Conservation (phyloP, 2,797 vertebrate genomes). For the Chaetodon trifasciatus region DNA sequence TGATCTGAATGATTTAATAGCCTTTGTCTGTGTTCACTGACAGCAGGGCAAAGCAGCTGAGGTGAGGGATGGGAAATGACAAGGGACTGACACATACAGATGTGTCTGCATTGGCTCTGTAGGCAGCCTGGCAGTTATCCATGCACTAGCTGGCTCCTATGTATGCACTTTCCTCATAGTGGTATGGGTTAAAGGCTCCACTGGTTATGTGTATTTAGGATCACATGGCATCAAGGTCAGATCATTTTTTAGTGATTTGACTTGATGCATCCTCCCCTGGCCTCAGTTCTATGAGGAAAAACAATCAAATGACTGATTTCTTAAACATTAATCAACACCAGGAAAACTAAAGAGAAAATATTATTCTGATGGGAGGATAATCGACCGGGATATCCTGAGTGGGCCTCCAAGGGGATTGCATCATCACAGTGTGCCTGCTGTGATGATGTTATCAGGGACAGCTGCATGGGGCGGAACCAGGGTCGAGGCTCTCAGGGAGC, state of each 20-base stretch:
- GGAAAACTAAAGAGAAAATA: constrained; percentile 56
- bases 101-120: neutral
- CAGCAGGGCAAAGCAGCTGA: neutral
- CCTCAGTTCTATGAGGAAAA: neutral
- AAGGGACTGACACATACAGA: constrained; percentile 7
- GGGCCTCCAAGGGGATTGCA: constrained; percentile 77
- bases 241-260: constrained; percentile 1
- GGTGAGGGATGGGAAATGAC: constrained; percentile 17
- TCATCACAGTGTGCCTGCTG: constrained; percentile 75
- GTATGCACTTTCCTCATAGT: neutral
- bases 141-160: neutral
- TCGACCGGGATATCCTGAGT: constrained; percentile 71
- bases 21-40: constrained; percentile 26
- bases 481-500: constrained; percentile 64
- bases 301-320: constrained; percentile 36
- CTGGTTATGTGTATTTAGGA: neutral
- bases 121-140: neutral
- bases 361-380: constrained; percentile 67
- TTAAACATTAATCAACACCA: constrained; percentile 57
- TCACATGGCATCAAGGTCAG: constrained; percentile 15
- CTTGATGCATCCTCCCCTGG: neutral
- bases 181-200: constrained; percentile 2
- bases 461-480: constrained; percentile 79
- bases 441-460: constrained; percentile 84
- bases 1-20: constrained; percentile 30